Percentiles rank a stretch among this genome's conserved stretches.
phyloP scores from a whole-genome alignment of 2,888 invertebrate genomes.

The Merodon equestris region DNA sequence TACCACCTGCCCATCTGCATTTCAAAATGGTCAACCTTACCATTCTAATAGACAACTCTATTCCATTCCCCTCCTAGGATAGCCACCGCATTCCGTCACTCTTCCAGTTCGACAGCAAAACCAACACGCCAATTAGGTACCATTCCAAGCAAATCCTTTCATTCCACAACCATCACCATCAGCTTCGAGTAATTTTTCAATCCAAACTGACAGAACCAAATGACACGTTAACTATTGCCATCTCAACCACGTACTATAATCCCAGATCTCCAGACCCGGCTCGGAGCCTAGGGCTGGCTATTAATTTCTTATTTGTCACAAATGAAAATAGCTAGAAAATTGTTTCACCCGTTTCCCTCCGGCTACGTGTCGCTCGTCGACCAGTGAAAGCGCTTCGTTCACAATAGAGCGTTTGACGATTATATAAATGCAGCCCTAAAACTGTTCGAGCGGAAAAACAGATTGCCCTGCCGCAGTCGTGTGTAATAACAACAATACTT shows the following conservation, averaged over 20 bases:
- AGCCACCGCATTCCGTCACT: slow-evolving; percentile 51
- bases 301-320: slow-evolving; percentile 69
- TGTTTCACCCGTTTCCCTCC: slow-evolving; percentile 37
- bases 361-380: slow-evolving; percentile 23
- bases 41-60: slow-evolving; percentile 52
- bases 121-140: slow-evolving; percentile 8
- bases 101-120: slow-evolving; percentile 5
- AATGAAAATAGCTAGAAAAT: slow-evolving; percentile 66
- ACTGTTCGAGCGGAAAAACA: slow-evolving; percentile 54
- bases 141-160: too few relatives aligned
- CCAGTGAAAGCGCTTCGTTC: slow-evolving; percentile 48
- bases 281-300: slow-evolving; percentile 21
- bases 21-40: slow-evolving; percentile 19
- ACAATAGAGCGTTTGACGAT: slow-evolving; percentile 50
- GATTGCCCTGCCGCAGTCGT: slow-evolving; percentile 46
- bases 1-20: neutral
- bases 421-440: slow-evolving; percentile 9
- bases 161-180: neutral
- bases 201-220: slow-evolving; percentile 51
- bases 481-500: slow-evolving; percentile 53
- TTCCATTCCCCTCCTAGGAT: slow-evolving; percentile 35
- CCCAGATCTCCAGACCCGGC: slow-evolving; percentile 4
- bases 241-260: slow-evolving; percentile 16
- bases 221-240: slow-evolving; percentile 56
- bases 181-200: slow-evolving; percentile 49